Conservation (phyloP, 2,113 vertebrate genomes). For the Mormyrus iriodes region DNA sequence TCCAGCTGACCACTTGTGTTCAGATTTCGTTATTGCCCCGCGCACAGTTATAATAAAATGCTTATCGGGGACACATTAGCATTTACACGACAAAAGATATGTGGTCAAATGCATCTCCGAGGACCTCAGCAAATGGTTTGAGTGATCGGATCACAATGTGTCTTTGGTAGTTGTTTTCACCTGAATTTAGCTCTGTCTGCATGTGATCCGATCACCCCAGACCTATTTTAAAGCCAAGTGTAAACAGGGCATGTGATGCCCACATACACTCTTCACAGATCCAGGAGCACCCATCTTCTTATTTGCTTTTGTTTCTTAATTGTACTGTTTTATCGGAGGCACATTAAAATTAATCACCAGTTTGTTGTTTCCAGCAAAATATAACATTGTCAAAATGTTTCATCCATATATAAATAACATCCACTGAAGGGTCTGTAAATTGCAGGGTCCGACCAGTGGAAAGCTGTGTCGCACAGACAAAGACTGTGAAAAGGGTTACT, state of each 20-base stretch:
- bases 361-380: no score
- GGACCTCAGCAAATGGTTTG: background rate
- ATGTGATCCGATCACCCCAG: background rate
- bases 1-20: background rate
- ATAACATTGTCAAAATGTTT: no score
- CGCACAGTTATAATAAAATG: background rate
- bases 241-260: background rate
- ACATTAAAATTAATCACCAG: background rate
- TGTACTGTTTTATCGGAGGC: background rate
- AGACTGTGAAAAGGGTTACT: conserved; percentile 57
- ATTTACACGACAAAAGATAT: background rate
- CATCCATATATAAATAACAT: background rate
- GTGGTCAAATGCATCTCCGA: background rate
- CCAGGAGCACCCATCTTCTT: background rate
- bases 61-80: background rate
- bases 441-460: conserved; percentile 43
- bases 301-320: background rate
- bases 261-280: background rate
- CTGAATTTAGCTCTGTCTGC: background rate
- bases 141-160: background rate
- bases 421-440: background rate
- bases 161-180: background rate
- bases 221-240: background rate
- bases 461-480: conserved; percentile 54
- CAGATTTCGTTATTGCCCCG: background rate